phyloP scores from a whole-genome alignment of 2,113 vertebrate species.

The Notarius quadriscutis region DNA sequence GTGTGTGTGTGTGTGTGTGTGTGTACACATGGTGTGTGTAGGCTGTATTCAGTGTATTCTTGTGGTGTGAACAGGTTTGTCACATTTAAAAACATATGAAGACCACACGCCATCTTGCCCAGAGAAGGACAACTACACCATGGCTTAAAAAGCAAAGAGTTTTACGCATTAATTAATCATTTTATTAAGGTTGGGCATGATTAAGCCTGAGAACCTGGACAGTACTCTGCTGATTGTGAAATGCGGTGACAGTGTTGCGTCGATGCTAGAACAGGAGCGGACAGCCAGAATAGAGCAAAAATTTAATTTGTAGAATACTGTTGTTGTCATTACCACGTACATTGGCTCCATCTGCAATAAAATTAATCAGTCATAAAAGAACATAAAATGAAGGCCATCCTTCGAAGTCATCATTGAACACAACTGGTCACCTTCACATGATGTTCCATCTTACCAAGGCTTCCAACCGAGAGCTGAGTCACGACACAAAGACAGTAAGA shows the following conservation, averaged over 20 bases:
- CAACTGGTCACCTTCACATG: neutral
- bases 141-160: neutral
- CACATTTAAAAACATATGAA: neutral
- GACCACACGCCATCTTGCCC: neutral
- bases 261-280: neutral
- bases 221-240: neutral
- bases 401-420: neutral
- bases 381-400: neutral
- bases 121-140: neutral
- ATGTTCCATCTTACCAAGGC: neutral
- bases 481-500: neutral
- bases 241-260: neutral
- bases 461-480: slow-evolving; percentile 50
- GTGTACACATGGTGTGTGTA: slow-evolving; percentile 42
- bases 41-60: neutral
- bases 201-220: neutral
- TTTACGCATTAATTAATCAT: neutral
- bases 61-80: neutral
- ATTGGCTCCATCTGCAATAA: neutral
- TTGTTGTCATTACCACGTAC: neutral
- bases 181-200: neutral
- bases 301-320: neutral
- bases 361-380: neutral
- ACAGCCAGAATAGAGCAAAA: neutral
- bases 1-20: slow-evolving; percentile 24